Conservation (phyloP, 2,113 vertebrate species). For the Phycodurus eques region DNA sequence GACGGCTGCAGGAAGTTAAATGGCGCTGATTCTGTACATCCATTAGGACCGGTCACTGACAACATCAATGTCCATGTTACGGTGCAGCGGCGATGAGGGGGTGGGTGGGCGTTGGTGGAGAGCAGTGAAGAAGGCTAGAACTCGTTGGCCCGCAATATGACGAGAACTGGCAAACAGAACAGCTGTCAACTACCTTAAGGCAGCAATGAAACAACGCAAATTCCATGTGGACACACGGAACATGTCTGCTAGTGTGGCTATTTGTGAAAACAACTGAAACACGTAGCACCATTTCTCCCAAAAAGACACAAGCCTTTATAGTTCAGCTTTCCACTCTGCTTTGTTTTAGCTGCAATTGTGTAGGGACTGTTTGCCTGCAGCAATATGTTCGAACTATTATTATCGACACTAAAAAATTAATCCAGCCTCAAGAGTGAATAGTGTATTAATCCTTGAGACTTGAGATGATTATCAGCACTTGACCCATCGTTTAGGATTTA, state of each 20-base stretch:
- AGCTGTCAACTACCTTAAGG: constrained; percentile 49
- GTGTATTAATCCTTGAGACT: not conserved
- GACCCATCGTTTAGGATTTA: not conserved
- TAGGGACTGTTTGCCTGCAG: constrained; percentile 2
- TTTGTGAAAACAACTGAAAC: constrained; percentile 28
- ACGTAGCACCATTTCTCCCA: constrained; percentile 36
- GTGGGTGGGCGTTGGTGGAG: not conserved
- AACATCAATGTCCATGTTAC: constrained; percentile 35
- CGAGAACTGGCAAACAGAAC: constrained; percentile 37
- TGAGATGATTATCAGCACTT: not conserved
- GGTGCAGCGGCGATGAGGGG: constrained; percentile 17
- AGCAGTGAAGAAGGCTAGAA: constrained; percentile 6
- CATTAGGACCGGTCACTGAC: constrained; percentile 19
- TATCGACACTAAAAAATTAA: not conserved
- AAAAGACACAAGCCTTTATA: constrained; percentile 18
- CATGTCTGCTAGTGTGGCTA: constrained; percentile 28
- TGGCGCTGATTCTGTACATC: constrained; percentile 32
- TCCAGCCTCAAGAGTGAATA: not conserved
- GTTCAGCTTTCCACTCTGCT: constrained; percentile 40
- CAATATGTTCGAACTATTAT: not conserved
- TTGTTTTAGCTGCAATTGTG: constrained; percentile 22
- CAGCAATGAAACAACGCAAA: constrained; percentile 37
- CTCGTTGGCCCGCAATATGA: constrained; percentile 39
- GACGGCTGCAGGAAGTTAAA: constrained; percentile 30
- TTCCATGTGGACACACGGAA: constrained; percentile 23